These are phyloP conservation scores for Zalophus californianus DNA, from an alignment of 2,797 vertebrate species.

Conservation along the genomic window DNA sequence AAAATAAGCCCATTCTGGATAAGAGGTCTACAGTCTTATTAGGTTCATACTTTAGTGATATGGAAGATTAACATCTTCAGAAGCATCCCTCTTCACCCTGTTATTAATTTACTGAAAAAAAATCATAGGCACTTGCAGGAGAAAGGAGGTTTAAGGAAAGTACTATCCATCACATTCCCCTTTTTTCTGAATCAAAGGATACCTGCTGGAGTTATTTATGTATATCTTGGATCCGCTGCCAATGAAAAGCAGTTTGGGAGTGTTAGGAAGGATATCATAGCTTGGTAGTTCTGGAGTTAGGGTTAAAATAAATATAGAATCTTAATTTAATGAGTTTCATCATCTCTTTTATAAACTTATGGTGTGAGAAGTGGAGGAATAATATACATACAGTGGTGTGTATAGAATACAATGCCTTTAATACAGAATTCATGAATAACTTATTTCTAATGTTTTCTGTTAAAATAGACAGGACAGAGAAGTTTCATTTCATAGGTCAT, in stretches of 20 bases:
- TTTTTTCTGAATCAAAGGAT: not conserved
- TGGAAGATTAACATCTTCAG: not conserved
- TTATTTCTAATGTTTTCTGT: constrained; percentile 58
- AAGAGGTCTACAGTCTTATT: not conserved
- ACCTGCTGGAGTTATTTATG: not conserved
- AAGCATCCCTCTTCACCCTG: not conserved
- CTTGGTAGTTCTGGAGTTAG: not conserved
- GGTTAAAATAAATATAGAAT: not conserved
- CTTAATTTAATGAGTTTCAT: constrained; percentile 15
- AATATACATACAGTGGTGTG: not conserved
- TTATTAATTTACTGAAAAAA: not conserved
- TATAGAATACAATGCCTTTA: not conserved
- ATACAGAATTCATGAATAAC: not conserved
- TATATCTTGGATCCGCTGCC: not conserved
- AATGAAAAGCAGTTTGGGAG: not conserved
- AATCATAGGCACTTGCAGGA: not conserved
- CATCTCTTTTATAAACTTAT: not conserved
- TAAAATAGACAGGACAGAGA: constrained; percentile 20
- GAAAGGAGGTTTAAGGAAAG: not conserved
- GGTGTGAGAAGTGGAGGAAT: not conserved
- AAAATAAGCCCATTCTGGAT: not conserved
- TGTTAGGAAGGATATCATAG: not conserved
- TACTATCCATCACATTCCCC: not conserved
- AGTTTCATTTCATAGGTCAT: constrained; percentile 66
- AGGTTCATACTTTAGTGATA: not conserved